Evolutionary conservation across 1,140 invertebrate genomes (phyloP), one percentile per base, ranked within the genome.

Genomic region (Oryctes rhinoceros): DNA sequence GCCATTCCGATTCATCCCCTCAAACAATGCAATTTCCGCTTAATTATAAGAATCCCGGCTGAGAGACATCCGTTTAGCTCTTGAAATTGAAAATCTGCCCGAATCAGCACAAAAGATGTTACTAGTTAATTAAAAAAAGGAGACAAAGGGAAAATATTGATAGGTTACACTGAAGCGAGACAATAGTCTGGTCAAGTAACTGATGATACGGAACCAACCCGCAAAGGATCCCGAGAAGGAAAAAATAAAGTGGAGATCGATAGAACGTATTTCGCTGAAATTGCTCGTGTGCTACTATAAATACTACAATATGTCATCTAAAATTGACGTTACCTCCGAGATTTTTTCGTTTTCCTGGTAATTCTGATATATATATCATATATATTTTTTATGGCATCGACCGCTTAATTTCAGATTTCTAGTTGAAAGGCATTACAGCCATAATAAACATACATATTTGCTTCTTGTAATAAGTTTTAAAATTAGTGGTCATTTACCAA

Each of bases 61-160:
- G 11, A 24, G 65, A 71, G 35, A 37, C 24, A 71, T 35, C 35
- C 65, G 24, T 71, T 71, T 71, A 71, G 65, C 9, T 11, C 65
- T 71, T 24, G 65, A 71, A 71, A 71, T 71, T 71, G 65, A 71
- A 71, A 71, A 71, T 71, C 65, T 71, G 65, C 35, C 65, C 65
- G 65, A 71, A 71, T 37, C 65, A 71, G 24, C 24, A 24, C 18
- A 71, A 37, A 71, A 71, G 20, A 71, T 71, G 65, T 35, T 71
- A 71, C 65, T 71, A 71, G 65, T 71, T 71, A 71, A 71, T 71
- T 71, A 71, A 71, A 71, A 71, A 71, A 71, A 30, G 62, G 35
- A 35, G 65, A 71, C 65, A 71, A 20, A 24, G 18, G 65, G 65
- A 71, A 71, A 71, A 71, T 71, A 71, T 71, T 71, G 65, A 71